These are phyloP conservation scores for Eulimnadia texana DNA, from an alignment of 1,140 invertebrate species.

Conservation along the genomic window DNA sequence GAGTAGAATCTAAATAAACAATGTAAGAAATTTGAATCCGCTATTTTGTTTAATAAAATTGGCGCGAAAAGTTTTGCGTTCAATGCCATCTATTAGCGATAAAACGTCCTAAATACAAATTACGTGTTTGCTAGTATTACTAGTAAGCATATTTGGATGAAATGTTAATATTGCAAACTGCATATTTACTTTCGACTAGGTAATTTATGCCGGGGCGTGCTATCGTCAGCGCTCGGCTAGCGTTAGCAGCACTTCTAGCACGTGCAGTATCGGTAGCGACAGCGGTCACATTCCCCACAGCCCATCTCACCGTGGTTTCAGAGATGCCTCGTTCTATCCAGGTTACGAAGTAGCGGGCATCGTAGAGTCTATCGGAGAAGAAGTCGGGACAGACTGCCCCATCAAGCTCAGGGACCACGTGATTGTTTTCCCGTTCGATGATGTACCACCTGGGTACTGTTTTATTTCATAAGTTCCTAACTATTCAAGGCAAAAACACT, in stretches of 20 bases:
- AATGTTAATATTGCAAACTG: background rate
- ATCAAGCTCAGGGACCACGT: constrained; percentile 52
- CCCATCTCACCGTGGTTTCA: constrained; percentile 50
- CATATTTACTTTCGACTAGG: constrained; percentile 26
- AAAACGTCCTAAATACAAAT: too few species aligned
- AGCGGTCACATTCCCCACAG: constrained; percentile 22
- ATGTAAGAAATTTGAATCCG: too few species aligned
- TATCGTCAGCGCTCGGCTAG: constrained; percentile 47
- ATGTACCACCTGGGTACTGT: constrained; percentile 49
- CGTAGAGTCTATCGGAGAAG: constrained; percentile 54
- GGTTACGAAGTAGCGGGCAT: constrained; percentile 68
- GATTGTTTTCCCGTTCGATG: constrained; percentile 66
- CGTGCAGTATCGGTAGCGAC: constrained; percentile 32
- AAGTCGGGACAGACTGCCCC: constrained; percentile 39
- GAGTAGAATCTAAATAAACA: too few species aligned
- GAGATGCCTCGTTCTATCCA: constrained; percentile 64
- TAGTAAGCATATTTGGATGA: background rate
- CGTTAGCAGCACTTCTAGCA: constrained; percentile 35
- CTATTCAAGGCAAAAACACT: background rate
- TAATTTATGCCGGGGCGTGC: constrained; percentile 67
- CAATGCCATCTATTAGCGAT: too few species aligned
- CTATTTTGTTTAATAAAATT: too few species aligned
- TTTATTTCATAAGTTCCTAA: background rate
- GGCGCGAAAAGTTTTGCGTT: too few species aligned
- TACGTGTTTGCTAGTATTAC: background rate